Conservation (phyloP, 2,888 invertebrate species). For the Pimpla rufipes region DNA sequence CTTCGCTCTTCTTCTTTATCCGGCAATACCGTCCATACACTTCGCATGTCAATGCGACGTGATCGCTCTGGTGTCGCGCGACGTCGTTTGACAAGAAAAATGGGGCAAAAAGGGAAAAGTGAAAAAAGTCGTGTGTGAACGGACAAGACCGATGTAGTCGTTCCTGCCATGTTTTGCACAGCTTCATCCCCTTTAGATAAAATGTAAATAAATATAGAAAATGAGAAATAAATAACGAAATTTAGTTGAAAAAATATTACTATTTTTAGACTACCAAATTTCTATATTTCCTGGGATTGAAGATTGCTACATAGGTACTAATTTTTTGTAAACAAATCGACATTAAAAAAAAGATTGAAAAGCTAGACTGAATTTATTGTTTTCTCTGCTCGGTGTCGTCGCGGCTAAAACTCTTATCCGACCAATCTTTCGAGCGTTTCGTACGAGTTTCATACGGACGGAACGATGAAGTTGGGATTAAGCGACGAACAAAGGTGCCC, state of each 20-base stretch:
- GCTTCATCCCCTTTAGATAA: background rate
- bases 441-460: background rate
- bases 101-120: background rate
- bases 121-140: slow-evolving; percentile 15
- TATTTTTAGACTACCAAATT: background rate
- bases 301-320: too few relatives aligned
- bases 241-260: background rate
- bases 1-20: slow-evolving; percentile 3
- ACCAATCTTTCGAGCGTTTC: too few relatives aligned
- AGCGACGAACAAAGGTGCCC: slow-evolving; percentile 57
- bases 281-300: too few relatives aligned
- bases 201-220: background rate
- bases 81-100: background rate
- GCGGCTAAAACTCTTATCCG: too few relatives aligned
- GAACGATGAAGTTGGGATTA: background rate
- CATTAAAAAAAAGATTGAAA: too few relatives aligned
- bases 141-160: slow-evolving; percentile 12
- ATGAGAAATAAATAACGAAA: background rate
- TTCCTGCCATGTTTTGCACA: background rate
- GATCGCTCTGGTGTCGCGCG: background rate
- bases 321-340: too few relatives aligned
- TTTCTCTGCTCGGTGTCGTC: too few relatives aligned
- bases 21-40: slow-evolving; percentile 31
- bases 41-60: background rate
- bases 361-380: too few relatives aligned